Conservation (phyloP, 2,113 vertebrate species). For the Aspiorhynchus laticeps region DNA sequence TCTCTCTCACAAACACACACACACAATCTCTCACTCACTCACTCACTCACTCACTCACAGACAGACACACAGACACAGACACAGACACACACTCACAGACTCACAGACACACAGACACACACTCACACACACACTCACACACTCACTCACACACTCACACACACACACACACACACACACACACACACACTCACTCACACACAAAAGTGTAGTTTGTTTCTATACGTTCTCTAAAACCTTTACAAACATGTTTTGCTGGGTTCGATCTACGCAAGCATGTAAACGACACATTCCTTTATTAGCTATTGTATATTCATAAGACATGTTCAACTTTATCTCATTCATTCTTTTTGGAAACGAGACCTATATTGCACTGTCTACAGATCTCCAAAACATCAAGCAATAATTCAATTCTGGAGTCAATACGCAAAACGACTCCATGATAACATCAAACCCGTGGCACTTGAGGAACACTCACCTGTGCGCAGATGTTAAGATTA, state of each 20-base stretch:
- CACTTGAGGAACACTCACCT: conserved; percentile 58
- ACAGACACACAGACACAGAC: not conserved
- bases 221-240: not conserved
- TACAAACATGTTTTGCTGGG: not conserved
- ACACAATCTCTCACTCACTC: too few relatives aligned
- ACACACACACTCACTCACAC: not conserved
- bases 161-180: not conserved
- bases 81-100: not conserved
- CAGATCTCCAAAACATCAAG: not conserved
- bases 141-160: not conserved
- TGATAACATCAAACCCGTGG: not conserved
- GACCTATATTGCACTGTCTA: not conserved
- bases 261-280: not conserved
- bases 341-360: not conserved
- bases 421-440: too few relatives aligned
- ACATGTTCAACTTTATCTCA: not conserved
- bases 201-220: not conserved
- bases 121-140: not conserved
- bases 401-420: not conserved
- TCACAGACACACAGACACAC: too few relatives aligned
- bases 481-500: conserved; percentile 45
- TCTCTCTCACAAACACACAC: not conserved
- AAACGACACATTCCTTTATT: not conserved
- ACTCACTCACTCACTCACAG: not conserved
- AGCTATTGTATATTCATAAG: not conserved